A percentile compares a stretch with the other conserved stretches of the same genome.
phyloP scores from a whole-genome alignment of 2,797 vertebrate species.

The Ceryle rudis region DNA sequence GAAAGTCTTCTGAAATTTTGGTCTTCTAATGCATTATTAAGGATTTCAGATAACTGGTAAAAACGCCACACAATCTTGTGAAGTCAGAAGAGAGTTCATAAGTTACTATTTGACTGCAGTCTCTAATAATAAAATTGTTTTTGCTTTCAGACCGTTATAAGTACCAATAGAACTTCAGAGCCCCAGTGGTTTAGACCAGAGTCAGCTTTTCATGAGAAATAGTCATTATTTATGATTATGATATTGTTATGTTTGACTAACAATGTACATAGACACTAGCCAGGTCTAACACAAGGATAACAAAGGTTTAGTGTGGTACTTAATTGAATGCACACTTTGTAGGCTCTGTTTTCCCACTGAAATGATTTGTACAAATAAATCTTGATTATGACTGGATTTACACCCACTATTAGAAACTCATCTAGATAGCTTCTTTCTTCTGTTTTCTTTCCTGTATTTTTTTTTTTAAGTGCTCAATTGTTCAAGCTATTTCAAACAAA shows the following conservation, averaged over 20 bases:
- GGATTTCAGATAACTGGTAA: constrained; percentile 56
- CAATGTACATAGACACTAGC: constrained; percentile 13
- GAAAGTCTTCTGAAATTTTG: constrained; percentile 58
- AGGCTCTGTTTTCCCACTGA: constrained; percentile 27
- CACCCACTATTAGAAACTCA: constrained; percentile 9
- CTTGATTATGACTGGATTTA: constrained; percentile 29
- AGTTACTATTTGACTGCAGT: constrained; percentile 40
- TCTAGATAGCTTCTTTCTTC: constrained; percentile 13
- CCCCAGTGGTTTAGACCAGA: neutral
- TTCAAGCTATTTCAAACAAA: constrained; percentile 56
- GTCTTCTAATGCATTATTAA: constrained; percentile 69
- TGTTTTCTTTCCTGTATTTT: neutral
- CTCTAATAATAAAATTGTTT: constrained; percentile 23
- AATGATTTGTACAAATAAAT: constrained; percentile 53
- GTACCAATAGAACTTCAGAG: neutral
- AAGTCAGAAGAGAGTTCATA: neutral
- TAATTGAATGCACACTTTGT: constrained; percentile 50
- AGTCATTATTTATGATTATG: constrained; percentile 19
- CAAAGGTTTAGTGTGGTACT: constrained; percentile 4
- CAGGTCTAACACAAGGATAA: constrained; percentile 50
- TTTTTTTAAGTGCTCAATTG: constrained; percentile 14
- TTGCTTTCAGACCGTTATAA: constrained; percentile 16
- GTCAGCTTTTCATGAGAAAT: constrained; percentile 53
- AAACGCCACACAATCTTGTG: constrained; percentile 18
- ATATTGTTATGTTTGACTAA: constrained; percentile 39